Percentiles rank a stretch among this genome's conserved stretches.
phyloP scores from a whole-genome alignment of 2,113 vertebrate species.

The Aphyosemion australe region DNA sequence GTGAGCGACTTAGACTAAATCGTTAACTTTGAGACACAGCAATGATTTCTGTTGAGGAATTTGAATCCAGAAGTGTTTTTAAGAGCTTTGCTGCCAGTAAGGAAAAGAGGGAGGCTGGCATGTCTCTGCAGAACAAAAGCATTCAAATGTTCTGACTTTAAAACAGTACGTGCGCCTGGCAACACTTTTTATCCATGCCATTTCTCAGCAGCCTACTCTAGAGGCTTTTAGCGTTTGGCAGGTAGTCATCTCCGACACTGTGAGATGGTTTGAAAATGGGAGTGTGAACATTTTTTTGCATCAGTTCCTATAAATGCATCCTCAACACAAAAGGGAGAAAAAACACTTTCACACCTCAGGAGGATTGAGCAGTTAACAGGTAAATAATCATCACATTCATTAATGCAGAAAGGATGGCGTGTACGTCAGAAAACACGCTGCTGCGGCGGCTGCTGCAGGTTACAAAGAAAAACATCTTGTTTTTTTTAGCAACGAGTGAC shows the following conservation, averaged over 20 bases:
- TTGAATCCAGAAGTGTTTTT: background rate
- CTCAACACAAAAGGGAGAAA: background rate
- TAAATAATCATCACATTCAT: slow-evolving; percentile 17
- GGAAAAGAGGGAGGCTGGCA: background rate
- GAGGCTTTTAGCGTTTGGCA: slow-evolving; percentile 35
- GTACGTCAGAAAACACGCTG: slow-evolving; percentile 7
- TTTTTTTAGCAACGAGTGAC: slow-evolving; percentile 43
- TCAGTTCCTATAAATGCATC: slow-evolving; percentile 15
- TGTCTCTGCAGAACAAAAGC: background rate
- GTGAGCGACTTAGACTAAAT: background rate
- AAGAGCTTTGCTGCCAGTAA: background rate
- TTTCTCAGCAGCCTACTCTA: slow-evolving; percentile 23
- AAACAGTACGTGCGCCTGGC: slow-evolving; percentile 5
- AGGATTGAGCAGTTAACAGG: background rate
- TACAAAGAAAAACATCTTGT: slow-evolving; percentile 26
- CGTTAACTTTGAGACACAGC: background rate
- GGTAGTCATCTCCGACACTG: slow-evolving; percentile 24
- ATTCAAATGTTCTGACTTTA: slow-evolving; percentile 11
- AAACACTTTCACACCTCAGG: background rate
- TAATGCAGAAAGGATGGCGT: slow-evolving; percentile 8
- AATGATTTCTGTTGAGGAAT: background rate
- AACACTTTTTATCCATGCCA: slow-evolving; percentile 22
- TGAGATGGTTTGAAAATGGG: slow-evolving; percentile 10
- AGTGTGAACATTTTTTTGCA: slow-evolving; percentile 31
- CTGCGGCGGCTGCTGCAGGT: slow-evolving; percentile 5